Conservation (phyloP, 2,797 vertebrate species). For the Phrynocephalus vlangalii region DNA sequence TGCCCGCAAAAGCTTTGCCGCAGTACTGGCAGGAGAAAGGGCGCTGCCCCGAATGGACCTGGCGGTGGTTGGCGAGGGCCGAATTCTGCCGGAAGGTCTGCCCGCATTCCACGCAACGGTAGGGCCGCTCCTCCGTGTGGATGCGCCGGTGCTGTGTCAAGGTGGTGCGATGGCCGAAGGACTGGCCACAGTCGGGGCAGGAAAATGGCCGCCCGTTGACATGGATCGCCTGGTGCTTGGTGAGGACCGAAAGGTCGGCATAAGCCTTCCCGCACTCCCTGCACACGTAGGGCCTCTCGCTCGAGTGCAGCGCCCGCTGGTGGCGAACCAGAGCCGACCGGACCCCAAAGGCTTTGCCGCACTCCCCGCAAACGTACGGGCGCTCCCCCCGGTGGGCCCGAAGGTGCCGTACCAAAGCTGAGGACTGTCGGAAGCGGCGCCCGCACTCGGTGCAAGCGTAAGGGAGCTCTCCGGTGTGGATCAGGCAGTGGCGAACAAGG, state of each 20-base stretch:
- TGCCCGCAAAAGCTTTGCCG: constrained; percentile 68
- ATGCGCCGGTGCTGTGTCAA: constrained; percentile 59
- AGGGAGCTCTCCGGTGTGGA: constrained; percentile 29
- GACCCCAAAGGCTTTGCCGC: constrained; percentile 27
- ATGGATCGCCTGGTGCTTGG: constrained; percentile 13
- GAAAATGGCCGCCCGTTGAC: constrained; percentile 22
- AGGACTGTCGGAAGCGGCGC: constrained; percentile 34
- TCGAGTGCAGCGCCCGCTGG: constrained; percentile 22
- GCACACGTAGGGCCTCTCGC: constrained; percentile 27
- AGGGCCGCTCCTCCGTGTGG: constrained; percentile 71
- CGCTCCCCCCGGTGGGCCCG: constrained; percentile 23
- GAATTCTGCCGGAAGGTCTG: constrained; percentile 58
- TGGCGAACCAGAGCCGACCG: constrained; percentile 16
- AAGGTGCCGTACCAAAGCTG: constrained; percentile 25
- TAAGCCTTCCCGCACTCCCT: constrained; percentile 27
- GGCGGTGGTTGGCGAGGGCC: constrained; percentile 50
- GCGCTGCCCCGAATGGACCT: constrained; percentile 70
- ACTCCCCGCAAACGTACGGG: constrained; percentile 2
- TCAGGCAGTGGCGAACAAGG: constrained; percentile 24
- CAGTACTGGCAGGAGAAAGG: constrained; percentile 70
- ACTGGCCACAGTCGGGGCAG: constrained; percentile 26
- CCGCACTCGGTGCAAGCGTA: constrained; percentile 25
- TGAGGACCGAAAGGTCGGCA: constrained; percentile 7
- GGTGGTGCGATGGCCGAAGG: constrained; percentile 22
- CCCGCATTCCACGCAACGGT: constrained; percentile 66